Evolutionary conservation across 2,888 invertebrate genomes (phyloP), one percentile per base, ranked within the genome.

Genomic region (Alsophila aescularia): DNA sequence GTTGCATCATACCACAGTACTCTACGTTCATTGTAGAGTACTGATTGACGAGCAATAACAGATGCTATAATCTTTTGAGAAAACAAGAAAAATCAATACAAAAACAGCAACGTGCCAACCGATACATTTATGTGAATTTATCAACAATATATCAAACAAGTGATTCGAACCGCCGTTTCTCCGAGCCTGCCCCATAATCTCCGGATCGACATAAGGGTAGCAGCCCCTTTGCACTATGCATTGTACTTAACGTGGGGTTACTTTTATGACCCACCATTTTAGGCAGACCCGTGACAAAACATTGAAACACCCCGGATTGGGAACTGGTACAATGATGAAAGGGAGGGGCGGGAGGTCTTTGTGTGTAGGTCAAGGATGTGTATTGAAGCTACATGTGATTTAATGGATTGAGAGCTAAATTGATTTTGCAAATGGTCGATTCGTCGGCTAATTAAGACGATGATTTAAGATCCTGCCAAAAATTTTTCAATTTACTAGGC

Each of bases 331-430:
- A 73, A 70, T 66, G 56, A 69, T 61, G 54, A 40, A n/a, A 2
- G 5, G 3, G 58, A 44, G 72, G 59, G 73, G 75, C 65, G 62
- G 57, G 67, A 31, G 65, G 65, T 77, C 83, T 50, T 29, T 1
- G 2, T 39, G 49, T 10, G 42, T 29, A 82, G 81, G 87, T 35
- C 52, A 64, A 54, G 67, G 66, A 74, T 75, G 81, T 82, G 81
- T 82, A 87, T 83, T 75, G 81, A 81, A 79, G 73, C 81, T 82
- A 85, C 80, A 78, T 81, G 82, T 80, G 84, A 85, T 85, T 87
- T 86, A 90, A 90, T 90, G 89, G 85, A 81, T 84, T 79, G 84
- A 79, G 77, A 83, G 85, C 78, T 87, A 85, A 87, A 90, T 90
- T 90, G 90, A 90, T 90, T 90, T 83, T 77, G 75, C 75, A 73